Base-by-base conservation (phyloP, 2,797 vertebrate species). In the Eidolon dupreanum region DNA sequence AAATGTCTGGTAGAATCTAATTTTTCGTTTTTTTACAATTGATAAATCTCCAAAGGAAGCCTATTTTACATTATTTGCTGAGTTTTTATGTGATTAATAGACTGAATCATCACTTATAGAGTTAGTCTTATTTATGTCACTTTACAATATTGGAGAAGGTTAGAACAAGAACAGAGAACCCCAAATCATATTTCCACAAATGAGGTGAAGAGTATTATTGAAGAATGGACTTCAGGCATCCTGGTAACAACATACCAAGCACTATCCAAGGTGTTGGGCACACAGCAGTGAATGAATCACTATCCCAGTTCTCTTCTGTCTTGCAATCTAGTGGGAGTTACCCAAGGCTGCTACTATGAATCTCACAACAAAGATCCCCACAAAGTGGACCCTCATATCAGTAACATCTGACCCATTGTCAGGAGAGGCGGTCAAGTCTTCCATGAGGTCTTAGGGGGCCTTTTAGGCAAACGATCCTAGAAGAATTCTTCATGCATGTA, bases 61-160 rank as follows among this genome's bases (percentile, higher is more conserved):
- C 36, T 49, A 2, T 86, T 96, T 83, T 57, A 22, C 61, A 66
- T 49, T 88, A 61, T 89, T 92, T 92, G 7, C 70, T 86, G 53
- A 83, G 12, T 51, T 93, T 93, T 59, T 6, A 43, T 86, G 38
- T 8, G 5, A 68, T 93, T 57, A 43, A 75, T 88, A 63, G 33
- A 51, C 36, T 53, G 17, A 38, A 11, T 53, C 65, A 16, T 88
- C 33, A 74, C 77, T 88, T 90, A 55, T 33, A 55, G 57, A 81
- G n/a, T 70, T 88, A 57, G 43, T 51, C 31, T 85, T 91, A 7
- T 88, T 75, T 4, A 28, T 77, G 22, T 46, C n/a, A 65, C 82
- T 86, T 86, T 86, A 65, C 43, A 51, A 1, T 65, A 57, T 41
- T 84, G 61, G 15, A 11, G 20, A 75, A 68, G 24, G 5, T 86